Evolutionary conservation across 2,797 vertebrate species (phyloP).

Genomic region (Propithecus deckenii): DNA sequence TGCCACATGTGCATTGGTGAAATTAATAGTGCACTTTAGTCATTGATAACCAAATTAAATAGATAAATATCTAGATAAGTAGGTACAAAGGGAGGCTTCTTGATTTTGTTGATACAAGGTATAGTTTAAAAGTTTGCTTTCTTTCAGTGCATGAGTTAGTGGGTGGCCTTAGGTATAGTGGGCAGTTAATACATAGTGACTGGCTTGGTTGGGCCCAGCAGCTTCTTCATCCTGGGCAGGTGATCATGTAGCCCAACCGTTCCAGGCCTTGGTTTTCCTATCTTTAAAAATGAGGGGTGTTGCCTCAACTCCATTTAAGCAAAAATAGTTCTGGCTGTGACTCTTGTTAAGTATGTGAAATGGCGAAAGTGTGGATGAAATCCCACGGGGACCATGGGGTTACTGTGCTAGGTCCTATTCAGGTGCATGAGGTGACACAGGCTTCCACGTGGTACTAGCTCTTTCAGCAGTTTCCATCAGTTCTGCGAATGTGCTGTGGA

Average conservation of each 20-base stretch:
- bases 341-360: neutral
- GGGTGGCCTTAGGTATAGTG: fast-evolving
- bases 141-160: fast-evolving
- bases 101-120: neutral
- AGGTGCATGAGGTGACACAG: fast-evolving
- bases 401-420: neutral
- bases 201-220: fast-evolving
- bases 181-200: no score
- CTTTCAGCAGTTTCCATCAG: neutral
- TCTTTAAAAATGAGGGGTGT: neutral
- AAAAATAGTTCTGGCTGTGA: neutral
- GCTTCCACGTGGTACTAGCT: fast-evolving
- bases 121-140: neutral
- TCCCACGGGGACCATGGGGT: fast-evolving
- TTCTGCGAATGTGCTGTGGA: neutral
- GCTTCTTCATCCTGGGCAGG: neutral
- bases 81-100: neutral
- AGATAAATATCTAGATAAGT: neutral
- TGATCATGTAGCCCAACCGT: neutral
- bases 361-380: neutral
- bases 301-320: neutral
- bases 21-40: neutral
- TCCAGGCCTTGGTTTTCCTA: neutral
- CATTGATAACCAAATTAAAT: neutral
- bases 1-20: neutral